Evolutionary conservation across 2,797 vertebrate genomes (phyloP).

Genomic region (Macropus fuliginosus): DNA sequence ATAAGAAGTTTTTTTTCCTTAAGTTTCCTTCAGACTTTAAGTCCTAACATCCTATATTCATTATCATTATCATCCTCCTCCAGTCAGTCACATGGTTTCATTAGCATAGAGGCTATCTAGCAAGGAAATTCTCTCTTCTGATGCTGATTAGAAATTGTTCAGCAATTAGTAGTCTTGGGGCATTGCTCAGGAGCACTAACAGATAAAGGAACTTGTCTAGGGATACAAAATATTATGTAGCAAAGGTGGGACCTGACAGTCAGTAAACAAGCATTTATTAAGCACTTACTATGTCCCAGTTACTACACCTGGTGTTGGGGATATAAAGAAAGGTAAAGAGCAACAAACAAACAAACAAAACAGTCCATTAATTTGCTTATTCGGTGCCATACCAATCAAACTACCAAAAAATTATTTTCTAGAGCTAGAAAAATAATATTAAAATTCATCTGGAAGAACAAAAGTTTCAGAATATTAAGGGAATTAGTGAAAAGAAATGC

Average conservation of each 20-base stretch:
- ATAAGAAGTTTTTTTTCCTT: neutral
- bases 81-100: neutral
- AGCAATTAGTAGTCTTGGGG: too few species aligned
- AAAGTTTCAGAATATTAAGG: too few species aligned
- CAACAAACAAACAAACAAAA: neutral
- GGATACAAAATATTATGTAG: neutral
- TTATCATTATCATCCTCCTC: neutral
- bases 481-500: too few species aligned
- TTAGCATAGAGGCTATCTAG: neutral
- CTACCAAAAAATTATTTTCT: too few species aligned
- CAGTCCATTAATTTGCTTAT: too few species aligned
- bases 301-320: too few species aligned
- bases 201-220: neutral
- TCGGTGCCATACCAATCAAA: too few species aligned
- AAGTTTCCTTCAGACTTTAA: neutral
- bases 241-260: neutral
- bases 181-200: neutral
- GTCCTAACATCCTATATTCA: neutral
- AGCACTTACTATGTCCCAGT: neutral
- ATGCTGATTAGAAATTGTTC: neutral
- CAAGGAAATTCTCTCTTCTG: neutral
- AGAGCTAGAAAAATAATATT: too few species aligned
- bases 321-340: neutral
- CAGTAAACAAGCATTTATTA: neutral
- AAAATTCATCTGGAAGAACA: too few species aligned